Evolutionary conservation across 2,797 vertebrate species (phyloP), one percentile per base, ranked within the genome.

Genomic region (Chaenodraco wilsoni): DNA sequence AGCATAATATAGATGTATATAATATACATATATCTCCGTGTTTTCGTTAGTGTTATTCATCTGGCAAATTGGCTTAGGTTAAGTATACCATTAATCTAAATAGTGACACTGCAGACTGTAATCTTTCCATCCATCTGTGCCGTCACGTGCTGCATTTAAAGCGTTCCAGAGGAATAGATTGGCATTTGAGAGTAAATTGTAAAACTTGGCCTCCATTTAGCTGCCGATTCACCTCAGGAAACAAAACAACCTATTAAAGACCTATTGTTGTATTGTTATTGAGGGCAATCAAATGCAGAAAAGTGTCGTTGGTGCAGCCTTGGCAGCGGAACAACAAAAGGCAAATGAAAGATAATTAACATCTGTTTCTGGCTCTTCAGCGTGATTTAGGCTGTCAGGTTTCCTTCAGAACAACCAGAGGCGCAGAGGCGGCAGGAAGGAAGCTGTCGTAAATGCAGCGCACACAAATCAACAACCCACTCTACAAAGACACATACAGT

Each of bases 321-420:
- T 86, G 81, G 88, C 89, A 89, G 80, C 63, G 61, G 70, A 88
- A 87, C 84, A 92, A 92, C 90, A 93, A 91, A 90, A 86, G 82
- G 84, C 83, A 89, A 92, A 92, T 92, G 90, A 93, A 90, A 89
- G 81, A 88, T 92, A 94, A 94, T 93, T 93, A 93, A 91, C 84
- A 89, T 90, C 89, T 92, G 89, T 90, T 93, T 90, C 83, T 79
- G 76, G 74, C 87, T 88, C 83, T 87, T 89, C 88, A 82, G 85
- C 33, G 50, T 91, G 82, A 91, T 88, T 91, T 91, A 84, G 81
- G 75, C 81, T 88, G 90, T 92, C 81, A 88, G 84, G 83, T 89
- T 91, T 89, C 87, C 78, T 86, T 90, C 79, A 89, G 82, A 85
- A 68, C 76, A 58, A 82, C 72, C 82, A 75, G 66, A 86, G 76